phyloP scores from a whole-genome alignment of 2,113 vertebrate genomes.

The Raphicerus campestris region DNA sequence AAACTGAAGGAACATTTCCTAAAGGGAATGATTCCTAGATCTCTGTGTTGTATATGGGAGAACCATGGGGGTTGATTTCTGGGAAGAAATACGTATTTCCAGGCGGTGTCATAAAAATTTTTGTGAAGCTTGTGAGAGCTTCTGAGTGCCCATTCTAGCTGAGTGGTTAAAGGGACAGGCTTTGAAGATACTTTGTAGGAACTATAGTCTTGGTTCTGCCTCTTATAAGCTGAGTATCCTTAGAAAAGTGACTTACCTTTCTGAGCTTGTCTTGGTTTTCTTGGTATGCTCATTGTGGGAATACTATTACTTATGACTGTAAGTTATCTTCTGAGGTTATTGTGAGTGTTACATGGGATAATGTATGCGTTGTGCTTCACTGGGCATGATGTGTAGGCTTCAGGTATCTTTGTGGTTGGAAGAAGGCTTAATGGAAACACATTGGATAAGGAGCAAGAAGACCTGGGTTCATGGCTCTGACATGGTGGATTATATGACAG shows the following conservation, averaged over 20 bases:
- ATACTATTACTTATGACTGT: neutral
- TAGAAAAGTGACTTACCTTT: neutral
- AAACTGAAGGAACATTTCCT: neutral
- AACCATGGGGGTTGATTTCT: neutral
- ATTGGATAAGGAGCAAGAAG: neutral
- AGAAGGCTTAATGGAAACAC: neutral
- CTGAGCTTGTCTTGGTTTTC: neutral
- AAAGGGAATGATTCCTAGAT: neutral
- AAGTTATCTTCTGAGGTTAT: neutral
- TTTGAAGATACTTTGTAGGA: neutral
- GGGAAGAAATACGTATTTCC: neutral
- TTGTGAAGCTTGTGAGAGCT: neutral
- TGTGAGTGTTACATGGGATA: neutral
- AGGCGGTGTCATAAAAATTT: neutral
- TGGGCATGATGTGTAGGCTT: neutral
- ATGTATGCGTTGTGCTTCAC: accelerated
- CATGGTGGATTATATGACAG: neutral
- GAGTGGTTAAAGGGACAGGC: neutral
- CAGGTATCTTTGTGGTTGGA: neutral
- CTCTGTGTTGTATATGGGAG: neutral
- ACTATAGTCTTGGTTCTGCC: neutral
- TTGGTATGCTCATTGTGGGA: neutral
- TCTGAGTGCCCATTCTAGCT: neutral
- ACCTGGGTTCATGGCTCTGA: neutral
- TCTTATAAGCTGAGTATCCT: neutral